A percentile compares a stretch with the other conserved stretches of the same genome.
Evolutionary conservation across 2,797 vertebrate species (phyloP).

Genomic region (Aeoliscus strigatus): DNA sequence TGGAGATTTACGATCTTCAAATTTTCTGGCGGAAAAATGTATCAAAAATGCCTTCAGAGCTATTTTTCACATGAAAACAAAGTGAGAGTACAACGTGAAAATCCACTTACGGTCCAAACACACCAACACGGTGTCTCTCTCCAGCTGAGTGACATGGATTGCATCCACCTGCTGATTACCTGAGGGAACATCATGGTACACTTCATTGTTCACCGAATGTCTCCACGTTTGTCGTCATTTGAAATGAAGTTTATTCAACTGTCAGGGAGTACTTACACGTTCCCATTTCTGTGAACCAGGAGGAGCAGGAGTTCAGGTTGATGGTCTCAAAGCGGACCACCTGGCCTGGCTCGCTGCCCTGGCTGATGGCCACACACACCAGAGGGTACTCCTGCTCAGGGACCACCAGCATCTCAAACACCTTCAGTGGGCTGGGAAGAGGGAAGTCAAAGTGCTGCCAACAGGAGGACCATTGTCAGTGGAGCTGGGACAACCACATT

Average conservation of each 20-base stretch:
- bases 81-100: not conserved
- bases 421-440: slow-evolving; percentile 89
- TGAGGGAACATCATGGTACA: slow-evolving; percentile 20
- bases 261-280: slow-evolving; percentile 72
- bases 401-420: slow-evolving; percentile 98
- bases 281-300: slow-evolving; percentile 96
- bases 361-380: slow-evolving; percentile 93
- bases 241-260: not conserved
- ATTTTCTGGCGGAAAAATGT: slow-evolving; percentile 70
- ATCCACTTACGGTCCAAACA: slow-evolving; percentile 92
- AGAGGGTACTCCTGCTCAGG: slow-evolving; percentile 97
- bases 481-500: too few species aligned
- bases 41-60: not conserved
- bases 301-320: slow-evolving; percentile 97
- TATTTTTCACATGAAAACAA: not conserved
- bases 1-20: slow-evolving; percentile 98
- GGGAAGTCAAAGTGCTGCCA: slow-evolving; percentile 97
- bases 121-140: slow-evolving; percentile 95
- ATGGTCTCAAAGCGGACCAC: slow-evolving; percentile 97
- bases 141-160: slow-evolving; percentile 95
- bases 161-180: slow-evolving; percentile 87
- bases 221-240: too few species aligned
- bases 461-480: not conserved
- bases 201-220: too few species aligned
- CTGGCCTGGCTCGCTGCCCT: slow-evolving; percentile 81